These are phyloP conservation scores for Eilema sororculum DNA, from an alignment of 2,888 invertebrate species.

Conservation along the genomic window DNA sequence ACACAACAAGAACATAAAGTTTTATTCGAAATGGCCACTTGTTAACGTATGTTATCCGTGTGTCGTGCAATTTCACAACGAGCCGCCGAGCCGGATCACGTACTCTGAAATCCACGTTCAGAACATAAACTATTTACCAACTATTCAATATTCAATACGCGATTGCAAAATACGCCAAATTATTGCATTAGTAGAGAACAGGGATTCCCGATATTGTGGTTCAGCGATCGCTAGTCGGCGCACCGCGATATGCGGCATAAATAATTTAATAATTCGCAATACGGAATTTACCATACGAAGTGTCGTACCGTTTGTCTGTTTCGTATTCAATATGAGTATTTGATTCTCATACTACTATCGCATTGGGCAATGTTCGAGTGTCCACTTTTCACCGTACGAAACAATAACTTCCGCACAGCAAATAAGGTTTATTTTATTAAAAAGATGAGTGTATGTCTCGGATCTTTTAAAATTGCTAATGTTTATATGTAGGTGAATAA, in stretches of 20 bases:
- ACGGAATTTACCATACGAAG: constrained; percentile 86
- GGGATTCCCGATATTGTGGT: constrained; percentile 87
- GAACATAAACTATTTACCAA: constrained; percentile 86
- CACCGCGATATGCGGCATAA: constrained; percentile 85
- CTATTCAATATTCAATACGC: constrained; percentile 86
- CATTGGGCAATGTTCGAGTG: constrained; percentile 80
- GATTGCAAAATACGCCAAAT: constrained; percentile 87
- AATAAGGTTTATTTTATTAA: constrained; percentile 72
- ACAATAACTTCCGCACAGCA: constrained; percentile 64
- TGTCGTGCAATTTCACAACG: constrained; percentile 82
- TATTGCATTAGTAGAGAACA: constrained; percentile 86
- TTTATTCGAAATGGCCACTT: constrained; percentile 79
- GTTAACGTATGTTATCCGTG: constrained; percentile 79
- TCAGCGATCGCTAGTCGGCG: constrained; percentile 80
- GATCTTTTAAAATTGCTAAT: constrained; percentile 82
- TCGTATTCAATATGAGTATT: constrained; percentile 87
- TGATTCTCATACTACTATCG: constrained; percentile 86
- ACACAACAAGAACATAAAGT: constrained; percentile 76
- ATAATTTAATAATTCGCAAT: constrained; percentile 88
- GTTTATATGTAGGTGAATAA: constrained; percentile 87
- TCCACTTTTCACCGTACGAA: constrained; percentile 69
- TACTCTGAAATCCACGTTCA: constrained; percentile 83
- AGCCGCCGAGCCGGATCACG: constrained; percentile 78
- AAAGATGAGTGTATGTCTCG: constrained; percentile 61
- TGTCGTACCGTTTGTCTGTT: constrained; percentile 84